Conservation (phyloP, 2,888 invertebrate species). For the Ectemnius cavifrons region DNA sequence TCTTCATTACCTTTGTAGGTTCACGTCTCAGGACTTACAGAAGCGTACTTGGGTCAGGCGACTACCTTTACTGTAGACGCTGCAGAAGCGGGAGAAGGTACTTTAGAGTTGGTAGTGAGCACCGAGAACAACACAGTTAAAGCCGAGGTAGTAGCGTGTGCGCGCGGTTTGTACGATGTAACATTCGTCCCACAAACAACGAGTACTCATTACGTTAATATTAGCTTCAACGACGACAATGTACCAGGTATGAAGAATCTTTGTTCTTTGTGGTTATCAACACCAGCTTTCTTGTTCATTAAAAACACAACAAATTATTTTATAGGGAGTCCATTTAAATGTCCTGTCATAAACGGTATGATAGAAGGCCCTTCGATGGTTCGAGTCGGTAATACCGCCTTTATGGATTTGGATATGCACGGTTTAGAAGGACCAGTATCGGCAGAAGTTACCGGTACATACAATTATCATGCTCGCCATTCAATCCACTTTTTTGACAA, state of each 20-base stretch:
- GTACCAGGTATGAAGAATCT: conserved; percentile 82
- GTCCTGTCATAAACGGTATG: conserved; percentile 81
- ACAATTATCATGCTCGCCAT: background rate
- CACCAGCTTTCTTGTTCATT: too few relatives aligned
- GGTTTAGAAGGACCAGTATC: conserved; percentile 77
- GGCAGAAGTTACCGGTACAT: conserved; percentile 79
- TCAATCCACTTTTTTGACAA: background rate
- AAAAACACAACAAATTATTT: too few relatives aligned
- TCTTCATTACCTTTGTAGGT: conserved; percentile 54
- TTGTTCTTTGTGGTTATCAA: background rate
- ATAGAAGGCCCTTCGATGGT: conserved; percentile 74
- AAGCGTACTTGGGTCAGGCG: conserved; percentile 84
- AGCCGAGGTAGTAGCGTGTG: conserved; percentile 92
- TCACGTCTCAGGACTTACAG: conserved; percentile 74
- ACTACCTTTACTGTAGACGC: conserved; percentile 97
- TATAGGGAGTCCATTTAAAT: conserved; percentile 91
- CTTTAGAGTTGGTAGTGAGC: conserved; percentile 93
- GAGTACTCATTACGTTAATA: conserved; percentile 93
- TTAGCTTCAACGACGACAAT: conserved; percentile 95
- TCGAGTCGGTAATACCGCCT: conserved; percentile 74
- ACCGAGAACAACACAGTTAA: conserved; percentile 94
- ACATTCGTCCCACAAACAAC: conserved; percentile 95
- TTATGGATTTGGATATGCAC: conserved; percentile 77
- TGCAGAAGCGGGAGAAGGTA: conserved; percentile 96
- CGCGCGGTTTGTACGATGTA: conserved; percentile 94